phyloP scores from a whole-genome alignment of 2,113 vertebrate species.

The Poeciliopsis prolifica region DNA sequence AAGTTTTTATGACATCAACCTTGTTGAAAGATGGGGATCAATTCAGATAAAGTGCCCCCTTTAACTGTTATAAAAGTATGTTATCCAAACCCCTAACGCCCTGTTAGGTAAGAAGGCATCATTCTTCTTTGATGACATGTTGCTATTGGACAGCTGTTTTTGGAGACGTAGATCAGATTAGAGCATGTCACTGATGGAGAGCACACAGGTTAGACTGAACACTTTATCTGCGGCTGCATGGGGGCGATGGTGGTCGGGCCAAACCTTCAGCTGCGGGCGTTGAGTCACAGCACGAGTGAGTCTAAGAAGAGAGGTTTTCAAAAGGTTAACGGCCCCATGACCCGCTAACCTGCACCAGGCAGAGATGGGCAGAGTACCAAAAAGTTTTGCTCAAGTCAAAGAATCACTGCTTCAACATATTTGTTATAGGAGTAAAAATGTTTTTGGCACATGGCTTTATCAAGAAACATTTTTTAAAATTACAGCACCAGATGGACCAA shows the following conservation, averaged over 20 bases:
- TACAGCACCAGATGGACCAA: no score
- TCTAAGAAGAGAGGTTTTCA: slow-evolving; percentile 43
- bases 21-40: not conserved
- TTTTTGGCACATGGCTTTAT: no score
- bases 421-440: no score
- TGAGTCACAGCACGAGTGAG: slow-evolving; percentile 65
- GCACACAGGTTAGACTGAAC: slow-evolving; percentile 23
- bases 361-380: no score
- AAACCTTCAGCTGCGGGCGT: slow-evolving; percentile 50
- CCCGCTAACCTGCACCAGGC: no score
- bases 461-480: no score
- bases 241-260: slow-evolving; percentile 10
- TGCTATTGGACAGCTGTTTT: slow-evolving; percentile 45
- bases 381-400: no score
- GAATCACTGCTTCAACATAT: no score
- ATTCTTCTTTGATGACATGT: slow-evolving; percentile 13
- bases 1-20: not conserved
- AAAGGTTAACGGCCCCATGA: no score
- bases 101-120: not conserved
- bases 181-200: slow-evolving; percentile 26
- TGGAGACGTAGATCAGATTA: slow-evolving; percentile 50
- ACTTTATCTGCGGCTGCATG: slow-evolving; percentile 25
- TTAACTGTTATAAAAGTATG: not conserved
- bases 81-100: not conserved
- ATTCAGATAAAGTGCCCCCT: not conserved